Evolutionary conservation across 2,888 invertebrate genomes (phyloP).

Genomic region (Sphaerophoria taeniata): DNA sequence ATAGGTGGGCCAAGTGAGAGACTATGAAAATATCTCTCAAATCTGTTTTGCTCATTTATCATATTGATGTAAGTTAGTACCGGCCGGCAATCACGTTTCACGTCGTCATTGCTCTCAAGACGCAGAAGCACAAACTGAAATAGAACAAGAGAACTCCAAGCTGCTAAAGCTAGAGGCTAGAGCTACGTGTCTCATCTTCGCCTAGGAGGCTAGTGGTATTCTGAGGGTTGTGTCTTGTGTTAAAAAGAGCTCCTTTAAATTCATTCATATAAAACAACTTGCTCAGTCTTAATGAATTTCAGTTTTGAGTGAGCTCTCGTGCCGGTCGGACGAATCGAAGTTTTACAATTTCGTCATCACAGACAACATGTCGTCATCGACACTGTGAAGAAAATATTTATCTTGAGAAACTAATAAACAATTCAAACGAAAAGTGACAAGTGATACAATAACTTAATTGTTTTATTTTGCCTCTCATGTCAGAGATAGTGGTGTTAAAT

Average conservation of each 20-base stretch:
- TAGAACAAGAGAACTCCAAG: no score
- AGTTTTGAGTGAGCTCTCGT: constrained; percentile 69
- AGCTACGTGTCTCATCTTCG: no score
- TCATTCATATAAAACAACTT: constrained; percentile 41
- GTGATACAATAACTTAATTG: neutral
- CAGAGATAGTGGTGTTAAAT: constrained; percentile 11
- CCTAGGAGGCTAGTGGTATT: no score
- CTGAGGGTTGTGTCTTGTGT: no score
- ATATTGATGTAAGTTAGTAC: no score
- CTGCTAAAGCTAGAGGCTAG: no score
- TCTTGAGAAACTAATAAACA: neutral
- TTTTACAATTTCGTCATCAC: neutral
- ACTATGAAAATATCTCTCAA: no score
- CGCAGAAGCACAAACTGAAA: no score
- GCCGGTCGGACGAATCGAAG: constrained; percentile 34
- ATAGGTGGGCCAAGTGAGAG: no score
- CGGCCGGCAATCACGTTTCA: no score
- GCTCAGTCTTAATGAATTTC: constrained; percentile 46
- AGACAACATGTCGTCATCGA: constrained; percentile 5
- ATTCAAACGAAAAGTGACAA: constrained; percentile 6
- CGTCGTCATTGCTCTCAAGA: no score
- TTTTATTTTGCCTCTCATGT: neutral
- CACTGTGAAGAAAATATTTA: constrained; percentile 3
- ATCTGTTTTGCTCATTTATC: no score
- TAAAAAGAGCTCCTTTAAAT: constrained; percentile 32